phyloP scores from a whole-genome alignment of 2,797 vertebrate genomes.

The Sebastes miniatus region DNA sequence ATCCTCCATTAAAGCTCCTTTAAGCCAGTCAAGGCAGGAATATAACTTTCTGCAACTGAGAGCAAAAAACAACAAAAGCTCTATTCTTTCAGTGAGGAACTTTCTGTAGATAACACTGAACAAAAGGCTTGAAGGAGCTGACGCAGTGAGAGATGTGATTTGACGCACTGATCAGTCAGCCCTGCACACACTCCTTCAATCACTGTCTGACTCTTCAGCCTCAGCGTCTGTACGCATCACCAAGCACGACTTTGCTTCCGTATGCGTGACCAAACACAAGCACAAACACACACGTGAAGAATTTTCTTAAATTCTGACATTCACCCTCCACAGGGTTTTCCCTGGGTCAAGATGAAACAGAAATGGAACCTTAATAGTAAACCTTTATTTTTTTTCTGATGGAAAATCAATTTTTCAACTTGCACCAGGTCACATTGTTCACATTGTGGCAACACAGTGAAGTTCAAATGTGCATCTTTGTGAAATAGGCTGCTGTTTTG shows the following conservation, averaged over 20 bases:
- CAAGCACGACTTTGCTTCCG: background rate
- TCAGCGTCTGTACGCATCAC: slow-evolving; percentile 5
- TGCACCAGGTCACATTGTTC: background rate
- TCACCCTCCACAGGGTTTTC: background rate
- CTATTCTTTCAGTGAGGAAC: slow-evolving; percentile 11
- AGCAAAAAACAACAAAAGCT: slow-evolving; percentile 5
- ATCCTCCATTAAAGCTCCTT: background rate
- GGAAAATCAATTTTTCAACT: background rate
- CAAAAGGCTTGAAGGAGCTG: slow-evolving; percentile 28
- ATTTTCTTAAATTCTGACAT: background rate
- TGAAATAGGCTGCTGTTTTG: background rate
- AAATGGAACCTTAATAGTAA: background rate
- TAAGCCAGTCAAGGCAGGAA: slow-evolving; percentile 31
- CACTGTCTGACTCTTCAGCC: slow-evolving; percentile 36
- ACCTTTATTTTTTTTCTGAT: background rate
- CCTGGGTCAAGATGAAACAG: background rate
- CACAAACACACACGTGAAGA: background rate
- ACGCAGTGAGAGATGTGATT: slow-evolving; percentile 33
- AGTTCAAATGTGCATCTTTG: background rate
- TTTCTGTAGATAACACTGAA: slow-evolving; percentile 30
- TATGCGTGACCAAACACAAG: slow-evolving; percentile 1
- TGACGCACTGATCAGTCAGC: slow-evolving; percentile 36
- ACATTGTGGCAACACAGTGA: background rate
- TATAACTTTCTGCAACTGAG: slow-evolving; percentile 42
- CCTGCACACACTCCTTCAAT: slow-evolving; percentile 33